Percentiles rank a stretch among this genome's conserved stretches.
Conservation (phyloP, 2,797 vertebrate genomes). For the Fistularia commersonii region DNA sequence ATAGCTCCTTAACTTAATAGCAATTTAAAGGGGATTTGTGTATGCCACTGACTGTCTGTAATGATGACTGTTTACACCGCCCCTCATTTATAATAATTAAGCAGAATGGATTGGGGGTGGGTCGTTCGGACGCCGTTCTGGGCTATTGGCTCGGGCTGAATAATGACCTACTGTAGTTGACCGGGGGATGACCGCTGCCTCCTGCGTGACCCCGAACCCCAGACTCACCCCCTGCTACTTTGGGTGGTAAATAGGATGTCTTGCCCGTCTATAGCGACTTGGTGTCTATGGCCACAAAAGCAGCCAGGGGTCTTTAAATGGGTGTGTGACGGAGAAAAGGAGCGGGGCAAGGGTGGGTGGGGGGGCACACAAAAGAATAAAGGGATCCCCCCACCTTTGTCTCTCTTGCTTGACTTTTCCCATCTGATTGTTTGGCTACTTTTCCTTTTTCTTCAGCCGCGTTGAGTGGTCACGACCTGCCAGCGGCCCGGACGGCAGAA, state of each 20-base stretch:
- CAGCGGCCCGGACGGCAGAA: neutral
- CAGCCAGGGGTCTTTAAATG: constrained; percentile 73
- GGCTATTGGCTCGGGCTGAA: constrained; percentile 92
- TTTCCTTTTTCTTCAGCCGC: constrained; percentile 64
- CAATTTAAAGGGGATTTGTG: constrained; percentile 86
- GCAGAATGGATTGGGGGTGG: constrained; percentile 85
- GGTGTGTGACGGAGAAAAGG: constrained; percentile 65
- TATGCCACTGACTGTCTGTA: constrained; percentile 83
- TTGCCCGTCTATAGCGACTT: constrained; percentile 76
- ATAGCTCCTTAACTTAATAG: constrained; percentile 85
- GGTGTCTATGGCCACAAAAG: constrained; percentile 79
- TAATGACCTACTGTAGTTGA: constrained; percentile 96
- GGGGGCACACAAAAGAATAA: constrained; percentile 71
- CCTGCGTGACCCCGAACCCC: constrained; percentile 88
- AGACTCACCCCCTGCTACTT: constrained; percentile 81
- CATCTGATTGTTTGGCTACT: constrained; percentile 73
- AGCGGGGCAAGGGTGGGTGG: constrained; percentile 36
- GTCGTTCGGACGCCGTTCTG: constrained; percentile 81
- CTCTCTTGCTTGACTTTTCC: constrained; percentile 71
- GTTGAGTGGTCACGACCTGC: constrained; percentile 29
- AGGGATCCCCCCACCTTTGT: constrained; percentile 60
- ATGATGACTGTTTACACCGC: constrained; percentile 84
- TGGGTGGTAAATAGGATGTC: constrained; percentile 82
- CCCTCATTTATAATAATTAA: constrained; percentile 98
- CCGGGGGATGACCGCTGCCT: constrained; percentile 97